A percentile compares a stretch with the other conserved stretches of the same genome.
Evolutionary conservation across 2,888 invertebrate species (phyloP).

Genomic region (Pyrrhosoma nymphula): DNA sequence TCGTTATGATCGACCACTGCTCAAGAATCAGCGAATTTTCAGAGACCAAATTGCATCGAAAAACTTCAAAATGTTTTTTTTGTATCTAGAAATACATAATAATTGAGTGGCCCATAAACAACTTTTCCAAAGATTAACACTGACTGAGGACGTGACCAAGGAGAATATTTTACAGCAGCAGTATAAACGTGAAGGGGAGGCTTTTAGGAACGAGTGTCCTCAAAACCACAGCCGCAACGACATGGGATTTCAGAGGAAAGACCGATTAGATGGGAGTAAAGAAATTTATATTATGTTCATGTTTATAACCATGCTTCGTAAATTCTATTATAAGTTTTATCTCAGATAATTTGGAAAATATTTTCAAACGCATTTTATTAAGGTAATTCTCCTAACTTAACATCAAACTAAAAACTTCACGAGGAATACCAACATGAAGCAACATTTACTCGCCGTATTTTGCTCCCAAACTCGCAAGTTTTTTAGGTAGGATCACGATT

Average conservation of each 20-base stretch:
- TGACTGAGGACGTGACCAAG: neutral
- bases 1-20: neutral
- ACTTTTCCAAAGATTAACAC: neutral
- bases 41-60: neutral
- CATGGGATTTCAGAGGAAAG: neutral
- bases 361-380: neutral
- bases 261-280: neutral
- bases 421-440: too few relatives aligned
- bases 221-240: neutral
- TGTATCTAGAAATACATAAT: neutral
- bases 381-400: too few relatives aligned
- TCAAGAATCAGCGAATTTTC: neutral
- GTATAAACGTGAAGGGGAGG: neutral
- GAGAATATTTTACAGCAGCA: neutral
- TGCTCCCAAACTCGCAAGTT: too few relatives aligned
- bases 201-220: neutral
- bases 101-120: neutral
- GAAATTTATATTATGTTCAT: neutral
- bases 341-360: neutral
- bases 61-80: neutral
- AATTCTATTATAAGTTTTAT: neutral
- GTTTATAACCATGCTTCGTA: neutral
- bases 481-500: too few relatives aligned
- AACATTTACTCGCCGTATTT: too few relatives aligned
- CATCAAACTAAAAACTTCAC: too few relatives aligned